Percentiles rank a stretch among this genome's conserved stretches.
Evolutionary conservation across 53 echinoderm and acorn worm species (phyloP).

Genomic region (Paelopatides confundens): DNA sequence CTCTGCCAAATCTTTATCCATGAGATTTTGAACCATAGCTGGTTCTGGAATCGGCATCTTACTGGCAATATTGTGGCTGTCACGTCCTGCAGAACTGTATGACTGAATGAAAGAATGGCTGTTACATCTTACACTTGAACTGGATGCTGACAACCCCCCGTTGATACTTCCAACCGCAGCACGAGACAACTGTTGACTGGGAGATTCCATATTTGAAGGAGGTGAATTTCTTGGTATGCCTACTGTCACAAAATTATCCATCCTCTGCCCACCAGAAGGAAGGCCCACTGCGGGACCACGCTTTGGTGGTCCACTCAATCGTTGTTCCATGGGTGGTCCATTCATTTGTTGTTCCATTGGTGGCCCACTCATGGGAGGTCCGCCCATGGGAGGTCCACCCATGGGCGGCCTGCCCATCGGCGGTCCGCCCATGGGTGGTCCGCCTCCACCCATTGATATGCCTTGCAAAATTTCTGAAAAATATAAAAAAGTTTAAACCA

Average conservation of each 20-base stretch:
- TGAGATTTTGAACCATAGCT: not conserved
- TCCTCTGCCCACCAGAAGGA: constrained; percentile 52
- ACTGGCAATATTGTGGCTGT: not conserved
- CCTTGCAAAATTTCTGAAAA: constrained; percentile 40
- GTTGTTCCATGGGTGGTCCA: constrained; percentile 55
- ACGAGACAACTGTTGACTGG: constrained; percentile 52
- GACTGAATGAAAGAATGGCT: constrained; percentile 28
- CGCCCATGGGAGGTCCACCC: constrained; percentile 54
- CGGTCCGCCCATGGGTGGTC: constrained; percentile 48
- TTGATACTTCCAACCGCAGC: constrained; percentile 46
- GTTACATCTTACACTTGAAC: constrained; percentile 5
- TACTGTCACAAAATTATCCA: too few species aligned
- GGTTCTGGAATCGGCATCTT: constrained; percentile 17
- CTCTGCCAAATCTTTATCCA: constrained; percentile 33
- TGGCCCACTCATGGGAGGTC: constrained; percentile 53
- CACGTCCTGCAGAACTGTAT: constrained; percentile 11
- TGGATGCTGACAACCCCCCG: constrained; percentile 23
- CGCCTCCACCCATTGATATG: constrained; percentile 48
- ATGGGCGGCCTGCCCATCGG: constrained; percentile 15
- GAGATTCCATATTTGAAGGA: not conserved
- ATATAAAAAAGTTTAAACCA: not conserved
- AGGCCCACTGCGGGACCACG: not conserved
- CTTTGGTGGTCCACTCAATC: constrained; percentile 20
- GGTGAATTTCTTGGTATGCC: not conserved
- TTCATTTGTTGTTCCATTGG: not conserved